Evolutionary conservation across 2,888 invertebrate species (phyloP), one percentile per base, ranked within the genome.

Genomic region (Drosophila paranaensis): DNA sequence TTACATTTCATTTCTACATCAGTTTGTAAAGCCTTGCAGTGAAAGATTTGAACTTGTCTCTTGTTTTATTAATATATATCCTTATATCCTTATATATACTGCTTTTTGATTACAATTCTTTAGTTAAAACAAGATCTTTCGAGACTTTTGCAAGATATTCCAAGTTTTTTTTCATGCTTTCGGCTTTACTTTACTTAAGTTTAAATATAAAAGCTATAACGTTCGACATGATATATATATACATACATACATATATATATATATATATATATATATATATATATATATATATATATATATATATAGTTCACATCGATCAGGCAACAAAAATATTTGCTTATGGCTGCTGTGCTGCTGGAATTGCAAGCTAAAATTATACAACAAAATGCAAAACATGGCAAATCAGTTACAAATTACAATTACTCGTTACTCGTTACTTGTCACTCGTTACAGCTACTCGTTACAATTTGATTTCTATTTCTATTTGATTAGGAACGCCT

Each of bases 401-500:
- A 77, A 71, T 56, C 54, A 67, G 77, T 76, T 77, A 64, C 60
- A 77, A 67, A 56, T 54, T 70, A 73, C 57, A 73, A 33, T 68
- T 56, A 68, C 39, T 40, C 20, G 56, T 48, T 71, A 71, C 33
- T 39, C n/a, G 56, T 13, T 62, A 51, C 27, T 42, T n/a, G 42
- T 30, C 55, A 50, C 40, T 61, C 20, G 46, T 40, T 56, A 64
- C 27, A 27, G 27, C 27, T 27, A 27, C 42, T 50, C 20, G 43
- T 42, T 63, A 60, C 40, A 61, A n/a, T 76, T 77, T 60, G 64
- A 58, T 77, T 72, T 60, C 20, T 50, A 61, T 58, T 54, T 64
- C 30, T 69, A 39, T 55, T 40, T 50, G 50, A 51, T 65, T 72
- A 77, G 80, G 80, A 77, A 77, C 77, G 80, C 80, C 77, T 60